phyloP scores from a whole-genome alignment of 2,888 invertebrate species.

The Crepidodera aurea region DNA sequence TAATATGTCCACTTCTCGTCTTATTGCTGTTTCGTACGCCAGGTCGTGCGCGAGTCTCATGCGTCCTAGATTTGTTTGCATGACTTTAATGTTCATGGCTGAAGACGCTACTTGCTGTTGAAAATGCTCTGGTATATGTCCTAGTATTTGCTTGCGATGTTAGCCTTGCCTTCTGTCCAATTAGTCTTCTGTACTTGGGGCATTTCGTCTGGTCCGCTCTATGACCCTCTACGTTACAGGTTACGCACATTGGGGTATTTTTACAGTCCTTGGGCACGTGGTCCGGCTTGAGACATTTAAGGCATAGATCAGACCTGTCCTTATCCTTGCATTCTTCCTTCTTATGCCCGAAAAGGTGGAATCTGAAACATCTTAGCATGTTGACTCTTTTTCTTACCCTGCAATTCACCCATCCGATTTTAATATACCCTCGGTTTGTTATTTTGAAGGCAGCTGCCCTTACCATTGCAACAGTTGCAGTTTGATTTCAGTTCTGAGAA shows the following conservation, averaged over 20 bases:
- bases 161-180: not conserved
- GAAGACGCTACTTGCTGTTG: not conserved
- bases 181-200: conserved; percentile 9
- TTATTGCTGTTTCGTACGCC: not conserved
- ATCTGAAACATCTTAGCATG: conserved; percentile 16
- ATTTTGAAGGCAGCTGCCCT: conserved; percentile 4
- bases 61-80: not conserved
- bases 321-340: not conserved
- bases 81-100: not conserved
- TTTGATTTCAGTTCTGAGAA: conserved; percentile 12
- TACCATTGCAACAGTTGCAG: conserved; percentile 6
- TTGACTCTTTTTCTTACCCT: conserved; percentile 5
- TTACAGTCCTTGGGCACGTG: conserved; percentile 3
- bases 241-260: not conserved
- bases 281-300: not conserved
- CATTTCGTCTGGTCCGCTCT: conserved; percentile 8
- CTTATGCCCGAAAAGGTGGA: conserved; percentile 15
- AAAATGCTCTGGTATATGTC: no score
- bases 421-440: conserved; percentile 12
- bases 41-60: not conserved
- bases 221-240: no score
- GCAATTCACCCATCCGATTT: conserved; percentile 19
- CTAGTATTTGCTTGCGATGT: no score
- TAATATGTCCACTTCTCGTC: not conserved
- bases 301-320: conserved; percentile 3